phyloP scores from a whole-genome alignment of 2,797 vertebrate genomes.

The Rhinatrema bivittatum region DNA sequence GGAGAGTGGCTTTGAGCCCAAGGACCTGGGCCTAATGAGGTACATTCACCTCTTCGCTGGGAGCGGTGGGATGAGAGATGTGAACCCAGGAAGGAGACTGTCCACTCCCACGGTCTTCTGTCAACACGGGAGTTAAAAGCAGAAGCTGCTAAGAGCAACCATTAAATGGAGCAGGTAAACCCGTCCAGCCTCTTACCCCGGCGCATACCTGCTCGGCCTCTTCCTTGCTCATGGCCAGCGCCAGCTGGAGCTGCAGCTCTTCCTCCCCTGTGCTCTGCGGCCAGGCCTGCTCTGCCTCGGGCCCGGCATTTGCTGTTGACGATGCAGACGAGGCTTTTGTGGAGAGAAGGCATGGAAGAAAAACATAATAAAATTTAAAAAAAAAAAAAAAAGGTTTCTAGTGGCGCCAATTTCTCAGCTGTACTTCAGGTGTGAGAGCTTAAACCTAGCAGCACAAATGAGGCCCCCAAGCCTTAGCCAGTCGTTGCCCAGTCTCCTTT shows the following conservation, averaged over 20 bases:
- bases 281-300: conserved; percentile 82
- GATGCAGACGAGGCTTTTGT: conserved; percentile 32
- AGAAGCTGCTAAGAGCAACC: too few species aligned
- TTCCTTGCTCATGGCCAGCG: conserved; percentile 89
- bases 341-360: background rate
- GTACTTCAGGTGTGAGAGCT: background rate
- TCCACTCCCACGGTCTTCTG: too few species aligned
- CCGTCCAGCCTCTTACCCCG: too few species aligned
- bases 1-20: too few species aligned
- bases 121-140: too few species aligned
- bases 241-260: conserved; percentile 83
- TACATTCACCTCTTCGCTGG: too few species aligned
- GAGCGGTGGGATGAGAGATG: too few species aligned
- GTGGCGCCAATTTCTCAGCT: background rate
- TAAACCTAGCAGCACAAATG: conserved; percentile 37
- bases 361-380: background rate
- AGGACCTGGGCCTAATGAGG: too few species aligned
- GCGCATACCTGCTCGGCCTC: conserved; percentile 82
- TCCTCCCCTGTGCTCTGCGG: conserved; percentile 87
- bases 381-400: background rate
- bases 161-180: too few species aligned
- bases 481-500: conserved; percentile 37
- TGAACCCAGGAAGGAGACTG: too few species aligned
- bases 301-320: conserved; percentile 16
- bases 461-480: conserved; percentile 39